Evolutionary conservation across 2,113 vertebrate species (phyloP).

Genomic region (Myrmophylax atrothorax): DNA sequence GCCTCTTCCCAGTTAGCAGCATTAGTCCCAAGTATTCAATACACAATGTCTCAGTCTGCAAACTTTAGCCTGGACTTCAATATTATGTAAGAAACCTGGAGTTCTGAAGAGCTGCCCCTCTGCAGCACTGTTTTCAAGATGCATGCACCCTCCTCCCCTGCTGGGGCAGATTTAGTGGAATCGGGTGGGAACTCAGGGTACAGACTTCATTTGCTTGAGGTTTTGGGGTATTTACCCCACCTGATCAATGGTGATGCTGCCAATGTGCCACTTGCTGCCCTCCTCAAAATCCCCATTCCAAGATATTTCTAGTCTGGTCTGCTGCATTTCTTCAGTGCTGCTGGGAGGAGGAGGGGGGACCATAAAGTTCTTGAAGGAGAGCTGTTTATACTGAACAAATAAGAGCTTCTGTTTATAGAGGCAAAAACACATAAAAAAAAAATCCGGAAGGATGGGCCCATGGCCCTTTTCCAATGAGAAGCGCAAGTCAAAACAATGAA

Average conservation of each 20-base stretch:
- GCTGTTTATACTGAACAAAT: slow-evolving; percentile 36
- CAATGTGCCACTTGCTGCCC: not conserved
- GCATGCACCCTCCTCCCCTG: not conserved
- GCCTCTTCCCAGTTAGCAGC: not conserved
- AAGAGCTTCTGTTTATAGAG: slow-evolving; percentile 59
- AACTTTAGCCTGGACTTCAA: not conserved
- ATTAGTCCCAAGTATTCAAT: not conserved
- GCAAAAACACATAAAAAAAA: slow-evolving; percentile 29
- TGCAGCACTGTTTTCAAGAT: not conserved
- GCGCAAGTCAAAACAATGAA: slow-evolving; percentile 57
- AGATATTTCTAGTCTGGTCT: not conserved
- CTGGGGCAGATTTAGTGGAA: not conserved
- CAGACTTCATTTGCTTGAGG: not conserved
- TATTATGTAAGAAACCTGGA: accelerated
- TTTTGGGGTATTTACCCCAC: not conserved
- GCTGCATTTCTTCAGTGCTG: not conserved
- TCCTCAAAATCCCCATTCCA: not conserved
- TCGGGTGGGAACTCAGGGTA: not conserved
- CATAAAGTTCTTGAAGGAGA: not conserved
- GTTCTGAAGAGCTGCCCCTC: not conserved
- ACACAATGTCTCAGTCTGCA: not conserved
- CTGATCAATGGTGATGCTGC: accelerated
- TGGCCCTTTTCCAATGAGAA: slow-evolving; percentile 33
- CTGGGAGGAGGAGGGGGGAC: not conserved
- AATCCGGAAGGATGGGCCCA: slow-evolving; percentile 29